phyloP scores from a whole-genome alignment of 2,113 vertebrate species.

The Desmodus rotundus region DNA sequence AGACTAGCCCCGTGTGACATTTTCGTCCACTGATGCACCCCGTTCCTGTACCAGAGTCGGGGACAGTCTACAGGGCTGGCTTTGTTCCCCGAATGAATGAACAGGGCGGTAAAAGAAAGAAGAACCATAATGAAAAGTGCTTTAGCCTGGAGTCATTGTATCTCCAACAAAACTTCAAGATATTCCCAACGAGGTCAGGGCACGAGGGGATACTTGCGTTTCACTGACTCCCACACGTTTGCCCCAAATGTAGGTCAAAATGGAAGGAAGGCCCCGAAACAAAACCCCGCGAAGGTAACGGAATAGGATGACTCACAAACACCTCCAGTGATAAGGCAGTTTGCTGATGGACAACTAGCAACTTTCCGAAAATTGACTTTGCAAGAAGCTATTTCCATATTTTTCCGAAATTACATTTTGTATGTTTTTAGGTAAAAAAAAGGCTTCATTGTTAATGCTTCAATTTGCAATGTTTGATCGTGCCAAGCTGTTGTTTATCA shows the following conservation, averaged over 20 bases:
- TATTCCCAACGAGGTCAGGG: accelerated
- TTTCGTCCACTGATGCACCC: background rate
- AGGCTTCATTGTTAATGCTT: background rate
- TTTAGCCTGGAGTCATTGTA: accelerated
- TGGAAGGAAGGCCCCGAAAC: too few species aligned
- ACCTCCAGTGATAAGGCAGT: too few species aligned
- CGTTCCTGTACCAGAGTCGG: accelerated
- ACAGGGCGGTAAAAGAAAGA: background rate
- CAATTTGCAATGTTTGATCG: accelerated
- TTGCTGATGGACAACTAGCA: accelerated
- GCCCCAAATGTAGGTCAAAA: background rate
- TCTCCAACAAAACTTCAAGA: too few species aligned
- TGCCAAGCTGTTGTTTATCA: background rate
- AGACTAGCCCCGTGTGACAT: background rate
- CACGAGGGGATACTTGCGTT: background rate
- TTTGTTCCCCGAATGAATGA: background rate
- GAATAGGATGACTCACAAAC: too few species aligned
- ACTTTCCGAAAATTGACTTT: background rate
- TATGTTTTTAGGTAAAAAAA: background rate
- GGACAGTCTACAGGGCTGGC: accelerated
- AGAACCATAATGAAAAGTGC: too few species aligned
- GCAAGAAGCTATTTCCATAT: background rate
- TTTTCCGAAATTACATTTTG: background rate
- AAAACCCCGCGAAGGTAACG: background rate
- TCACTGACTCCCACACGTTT: too few species aligned